Percentiles rank a stretch among this genome's conserved stretches.
Conservation (phyloP, 2,113 vertebrate genomes). For the Pleuronectes platessa region DNA sequence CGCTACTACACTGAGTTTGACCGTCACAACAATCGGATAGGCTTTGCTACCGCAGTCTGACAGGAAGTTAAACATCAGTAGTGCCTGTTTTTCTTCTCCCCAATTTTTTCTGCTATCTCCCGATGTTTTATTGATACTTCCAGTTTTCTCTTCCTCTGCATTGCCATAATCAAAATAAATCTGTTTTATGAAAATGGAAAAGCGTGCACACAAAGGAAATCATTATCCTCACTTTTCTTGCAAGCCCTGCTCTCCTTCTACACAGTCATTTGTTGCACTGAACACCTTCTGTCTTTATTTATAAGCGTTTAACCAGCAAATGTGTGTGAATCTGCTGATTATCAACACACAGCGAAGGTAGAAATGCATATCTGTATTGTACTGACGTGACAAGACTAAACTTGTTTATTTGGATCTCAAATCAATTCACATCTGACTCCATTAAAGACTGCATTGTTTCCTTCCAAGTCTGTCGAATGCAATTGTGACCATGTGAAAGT, state of each 20-base stretch:
- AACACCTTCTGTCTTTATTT: slow-evolving; percentile 39
- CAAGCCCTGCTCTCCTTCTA: slow-evolving; percentile 5
- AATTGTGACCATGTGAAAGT: slow-evolving; percentile 14
- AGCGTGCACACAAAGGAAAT: slow-evolving; percentile 1
- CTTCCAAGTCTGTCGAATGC: slow-evolving; percentile 5
- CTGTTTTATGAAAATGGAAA: not conserved
- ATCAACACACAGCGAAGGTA: slow-evolving; percentile 7
- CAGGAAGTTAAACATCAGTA: not conserved
- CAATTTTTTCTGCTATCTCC: slow-evolving; percentile 23
- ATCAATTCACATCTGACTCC: not conserved
- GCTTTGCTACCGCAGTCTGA: slow-evolving; percentile 92
- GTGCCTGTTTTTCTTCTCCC: not conserved
- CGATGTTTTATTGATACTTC: not conserved
- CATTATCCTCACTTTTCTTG: not conserved
- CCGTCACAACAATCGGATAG: slow-evolving; percentile 91
- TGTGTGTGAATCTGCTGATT: slow-evolving; percentile 13
- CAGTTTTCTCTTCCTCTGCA: not conserved
- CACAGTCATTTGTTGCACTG: slow-evolving; percentile 32
- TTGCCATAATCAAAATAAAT: slow-evolving; percentile 9
- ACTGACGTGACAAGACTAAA: slow-evolving; percentile 54
- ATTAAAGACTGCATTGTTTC: slow-evolving; percentile 29
- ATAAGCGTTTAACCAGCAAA: slow-evolving; percentile 37
- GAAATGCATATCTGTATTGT: slow-evolving; percentile 7
- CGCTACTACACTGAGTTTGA: slow-evolving; percentile 97
- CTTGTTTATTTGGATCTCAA: slow-evolving; percentile 29